Evolutionary conservation across 2,113 vertebrate genomes (phyloP), one percentile per base, ranked within the genome.

Genomic region (Hippolais icterina): DNA sequence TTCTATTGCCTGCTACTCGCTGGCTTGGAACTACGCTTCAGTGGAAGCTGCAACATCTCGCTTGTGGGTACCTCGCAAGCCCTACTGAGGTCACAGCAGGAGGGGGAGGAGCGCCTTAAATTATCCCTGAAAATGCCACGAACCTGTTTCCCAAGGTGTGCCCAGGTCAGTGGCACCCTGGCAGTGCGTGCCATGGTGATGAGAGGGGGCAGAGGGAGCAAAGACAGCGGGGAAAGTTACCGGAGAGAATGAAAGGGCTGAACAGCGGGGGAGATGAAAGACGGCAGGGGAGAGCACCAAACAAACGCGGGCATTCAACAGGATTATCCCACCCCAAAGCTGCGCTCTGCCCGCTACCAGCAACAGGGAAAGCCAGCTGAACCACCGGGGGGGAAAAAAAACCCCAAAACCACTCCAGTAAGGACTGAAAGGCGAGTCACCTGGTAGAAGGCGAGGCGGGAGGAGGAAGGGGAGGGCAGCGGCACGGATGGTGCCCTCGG

Each of bases 131-230:
- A 59, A 87, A 79, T 7, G 18, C 46, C 76, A 57, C 23, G 35
- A 65, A 47, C 44, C 42, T 19, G 42, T 61, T 85, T 46, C 25
- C 20, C 29, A 8, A 70, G 4, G 12, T 1, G 50, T 9, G n/a
- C 50, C 63, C 83, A 4, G 57, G 57, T 53, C 57, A 63, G 11
- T 19, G 6, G 2, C 3, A 24, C 29, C 2, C 20, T 0, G 24
- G 25, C 3, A 5, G 23, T 0, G 16, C 3, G 2, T 2, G 33
- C 12, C 70, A 27, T 4, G 71, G 89, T 2, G 4, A n/a, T 16
- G 77, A 83, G 35, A 37, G 16, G 54, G 54, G 13, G 25, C 47
- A 76, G 54, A 15, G 28, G 9, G 54, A 66, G 85, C 16, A 77
- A 69, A 46, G 60, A 19, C 42, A 2, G 6, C 72, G 16, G 42